These are phyloP conservation scores for Casuarius casuarius DNA, from an alignment of 2,113 vertebrate genomes.

Conservation along the genomic window DNA sequence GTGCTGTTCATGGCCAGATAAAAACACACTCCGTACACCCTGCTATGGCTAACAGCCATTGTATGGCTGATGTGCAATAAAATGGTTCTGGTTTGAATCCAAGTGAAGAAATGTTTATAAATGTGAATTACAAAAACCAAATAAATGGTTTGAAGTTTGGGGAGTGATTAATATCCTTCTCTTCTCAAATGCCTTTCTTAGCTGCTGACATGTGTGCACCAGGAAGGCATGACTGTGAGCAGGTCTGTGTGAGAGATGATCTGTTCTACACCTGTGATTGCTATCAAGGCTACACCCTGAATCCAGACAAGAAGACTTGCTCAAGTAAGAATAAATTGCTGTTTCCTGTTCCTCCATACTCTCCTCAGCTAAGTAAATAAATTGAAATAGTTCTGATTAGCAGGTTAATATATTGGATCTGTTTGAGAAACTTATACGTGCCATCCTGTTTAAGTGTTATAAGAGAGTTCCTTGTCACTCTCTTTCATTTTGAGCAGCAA, in stretches of 20 bases:
- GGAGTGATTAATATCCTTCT: background rate
- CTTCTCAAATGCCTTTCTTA: slow-evolving; percentile 26
- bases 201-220: slow-evolving; percentile 80
- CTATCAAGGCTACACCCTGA: slow-evolving; percentile 83
- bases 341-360: background rate
- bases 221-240: slow-evolving; percentile 86
- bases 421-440: background rate
- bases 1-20: background rate
- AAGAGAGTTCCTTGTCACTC: background rate
- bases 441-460: background rate
- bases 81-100: background rate
- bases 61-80: background rate
- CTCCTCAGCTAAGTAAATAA: background rate
- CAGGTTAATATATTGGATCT: background rate
- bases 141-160: background rate
- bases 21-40: background rate
- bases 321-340: slow-evolving; percentile 78
- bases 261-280: slow-evolving; percentile 85
- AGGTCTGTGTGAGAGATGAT: slow-evolving; percentile 81
- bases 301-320: slow-evolving; percentile 85
- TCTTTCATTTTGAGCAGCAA: background rate
- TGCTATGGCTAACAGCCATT: background rate
- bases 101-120: background rate
- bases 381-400: background rate
- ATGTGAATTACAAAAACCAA: background rate